These are phyloP conservation scores for Ennomos fuscantarius DNA, from an alignment of 2,888 invertebrate species.

Conservation along the genomic window DNA sequence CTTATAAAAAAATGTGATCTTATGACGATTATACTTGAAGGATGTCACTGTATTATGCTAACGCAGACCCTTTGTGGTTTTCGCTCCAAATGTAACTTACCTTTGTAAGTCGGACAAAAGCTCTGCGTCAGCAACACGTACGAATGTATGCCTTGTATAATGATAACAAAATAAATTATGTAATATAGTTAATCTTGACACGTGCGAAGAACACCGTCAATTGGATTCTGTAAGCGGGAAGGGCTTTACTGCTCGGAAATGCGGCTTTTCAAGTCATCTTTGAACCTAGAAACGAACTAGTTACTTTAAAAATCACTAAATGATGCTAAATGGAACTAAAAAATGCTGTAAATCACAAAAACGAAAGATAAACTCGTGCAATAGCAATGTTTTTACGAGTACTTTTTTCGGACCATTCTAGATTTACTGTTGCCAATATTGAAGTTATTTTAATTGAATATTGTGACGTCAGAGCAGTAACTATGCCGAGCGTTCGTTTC, in stretches of 20 bases:
- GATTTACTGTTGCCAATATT: too few species aligned
- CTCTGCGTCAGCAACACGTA: constrained; percentile 59
- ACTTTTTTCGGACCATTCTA: too few species aligned
- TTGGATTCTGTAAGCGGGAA: constrained; percentile 63
- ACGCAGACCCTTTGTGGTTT: constrained; percentile 45
- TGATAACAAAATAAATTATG: constrained; percentile 81
- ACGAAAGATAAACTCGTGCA: too few species aligned
- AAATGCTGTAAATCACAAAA: too few species aligned
- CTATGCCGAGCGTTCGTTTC: too few species aligned
- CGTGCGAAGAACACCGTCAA: constrained; percentile 73
- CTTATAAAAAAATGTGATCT: constrained; percentile 84
- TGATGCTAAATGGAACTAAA: too few species aligned
- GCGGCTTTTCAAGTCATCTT: constrained; percentile 12
- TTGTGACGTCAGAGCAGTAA: too few species aligned
- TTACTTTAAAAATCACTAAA: too few species aligned
- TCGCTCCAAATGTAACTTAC: not conserved
- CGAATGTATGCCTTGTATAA: constrained; percentile 80
- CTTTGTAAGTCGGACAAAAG: constrained; percentile 5
- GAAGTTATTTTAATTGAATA: too few species aligned
- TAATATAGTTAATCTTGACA: constrained; percentile 77
- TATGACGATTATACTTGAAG: constrained; percentile 82
- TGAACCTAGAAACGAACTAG: not conserved
- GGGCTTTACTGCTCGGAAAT: constrained; percentile 61
- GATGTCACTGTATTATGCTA: constrained; percentile 64
- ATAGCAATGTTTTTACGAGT: too few species aligned